Conservation (phyloP, 2,888 invertebrate genomes). For the Brachycybe producta region DNA sequence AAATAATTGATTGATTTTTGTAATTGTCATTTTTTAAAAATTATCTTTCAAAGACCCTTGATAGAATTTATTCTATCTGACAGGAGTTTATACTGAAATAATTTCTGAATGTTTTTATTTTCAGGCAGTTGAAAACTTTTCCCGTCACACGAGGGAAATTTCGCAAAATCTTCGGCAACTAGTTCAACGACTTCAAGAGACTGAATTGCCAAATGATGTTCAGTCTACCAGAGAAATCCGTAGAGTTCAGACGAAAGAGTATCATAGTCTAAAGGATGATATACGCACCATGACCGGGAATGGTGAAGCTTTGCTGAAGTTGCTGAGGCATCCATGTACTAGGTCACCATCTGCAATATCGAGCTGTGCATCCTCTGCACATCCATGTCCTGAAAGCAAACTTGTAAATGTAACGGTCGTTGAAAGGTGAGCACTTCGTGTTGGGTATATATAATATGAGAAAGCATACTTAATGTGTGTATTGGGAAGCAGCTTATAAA, state of each 20-base stretch:
- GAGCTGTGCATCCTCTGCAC: conserved; percentile 23
- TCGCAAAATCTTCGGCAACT: conserved; percentile 73
- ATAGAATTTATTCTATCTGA: too few relatives aligned
- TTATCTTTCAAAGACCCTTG: too few relatives aligned
- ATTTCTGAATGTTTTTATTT: too few relatives aligned
- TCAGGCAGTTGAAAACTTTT: conserved; percentile 89
- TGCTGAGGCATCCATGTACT: conserved; percentile 34
- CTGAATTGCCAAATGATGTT: conserved; percentile 86
- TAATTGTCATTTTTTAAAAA: too few relatives aligned
- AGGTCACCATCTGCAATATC: conserved; percentile 23
- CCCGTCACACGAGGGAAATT: conserved; percentile 76
- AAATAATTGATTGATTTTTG: too few relatives aligned
- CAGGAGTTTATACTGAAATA: too few relatives aligned
- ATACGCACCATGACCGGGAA: conserved; percentile 73
- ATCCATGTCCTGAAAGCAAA: conserved; percentile 31
- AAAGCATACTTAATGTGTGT: too few relatives aligned
- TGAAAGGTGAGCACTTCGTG: conserved; percentile 53
- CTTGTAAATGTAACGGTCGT: conserved; percentile 71
- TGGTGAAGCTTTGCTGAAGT: conserved; percentile 68
- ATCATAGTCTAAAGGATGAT: conserved; percentile 64
- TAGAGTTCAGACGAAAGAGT: conserved; percentile 55
- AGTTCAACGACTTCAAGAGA: conserved; percentile 75
- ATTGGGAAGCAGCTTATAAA: too few relatives aligned
- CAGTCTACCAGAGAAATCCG: conserved; percentile 75
- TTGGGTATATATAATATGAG: not conserved